Evolutionary conservation across 2,797 vertebrate species (phyloP).

Genomic region (Darevskia nairensis): DNA sequence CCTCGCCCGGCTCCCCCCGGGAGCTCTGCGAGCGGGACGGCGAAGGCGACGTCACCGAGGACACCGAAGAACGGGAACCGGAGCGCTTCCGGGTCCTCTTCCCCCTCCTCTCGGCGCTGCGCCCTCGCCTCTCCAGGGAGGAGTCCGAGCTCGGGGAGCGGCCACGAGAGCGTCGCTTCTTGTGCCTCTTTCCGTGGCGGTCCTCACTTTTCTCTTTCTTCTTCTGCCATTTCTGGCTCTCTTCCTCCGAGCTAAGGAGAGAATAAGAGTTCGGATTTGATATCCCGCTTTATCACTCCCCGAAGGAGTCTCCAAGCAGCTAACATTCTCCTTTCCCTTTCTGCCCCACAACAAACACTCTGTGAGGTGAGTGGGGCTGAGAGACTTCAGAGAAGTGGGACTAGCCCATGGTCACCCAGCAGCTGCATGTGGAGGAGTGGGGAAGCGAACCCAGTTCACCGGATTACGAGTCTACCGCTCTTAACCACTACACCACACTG

Average conservation of each 20-base stretch:
- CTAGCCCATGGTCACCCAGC: too few relatives aligned
- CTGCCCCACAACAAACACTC: too few relatives aligned
- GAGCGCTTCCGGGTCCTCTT: slow-evolving; percentile 41
- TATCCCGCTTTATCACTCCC: too few relatives aligned
- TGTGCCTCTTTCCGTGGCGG: slow-evolving; percentile 49
- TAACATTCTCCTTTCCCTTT: too few relatives aligned
- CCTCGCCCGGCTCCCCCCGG: slow-evolving; percentile 45
- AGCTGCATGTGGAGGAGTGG: too few relatives aligned
- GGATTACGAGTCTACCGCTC: too few relatives aligned
- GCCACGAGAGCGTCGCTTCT: slow-evolving; percentile 12
- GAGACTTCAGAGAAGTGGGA: too few relatives aligned
- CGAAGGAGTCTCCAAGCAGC: too few relatives aligned
- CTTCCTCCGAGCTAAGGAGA: slow-evolving; percentile 47
- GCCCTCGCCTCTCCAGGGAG: not conserved
- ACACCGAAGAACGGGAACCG: slow-evolving; percentile 80
- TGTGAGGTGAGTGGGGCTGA: too few relatives aligned
- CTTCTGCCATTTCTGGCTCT: slow-evolving; percentile 59
- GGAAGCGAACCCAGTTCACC: too few relatives aligned
- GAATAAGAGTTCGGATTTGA: too few relatives aligned
- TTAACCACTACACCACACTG: too few relatives aligned
- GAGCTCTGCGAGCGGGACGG: slow-evolving; percentile 55
- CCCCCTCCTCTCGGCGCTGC: slow-evolving; percentile 37
- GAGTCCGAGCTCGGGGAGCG: slow-evolving; percentile 51
- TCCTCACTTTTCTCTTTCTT: slow-evolving; percentile 50
- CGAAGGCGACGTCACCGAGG: slow-evolving; percentile 78